Evolutionary conservation across 1,140 invertebrate genomes (phyloP), one percentile per base, ranked within the genome.

Genomic region (Argopecten irradians): DNA sequence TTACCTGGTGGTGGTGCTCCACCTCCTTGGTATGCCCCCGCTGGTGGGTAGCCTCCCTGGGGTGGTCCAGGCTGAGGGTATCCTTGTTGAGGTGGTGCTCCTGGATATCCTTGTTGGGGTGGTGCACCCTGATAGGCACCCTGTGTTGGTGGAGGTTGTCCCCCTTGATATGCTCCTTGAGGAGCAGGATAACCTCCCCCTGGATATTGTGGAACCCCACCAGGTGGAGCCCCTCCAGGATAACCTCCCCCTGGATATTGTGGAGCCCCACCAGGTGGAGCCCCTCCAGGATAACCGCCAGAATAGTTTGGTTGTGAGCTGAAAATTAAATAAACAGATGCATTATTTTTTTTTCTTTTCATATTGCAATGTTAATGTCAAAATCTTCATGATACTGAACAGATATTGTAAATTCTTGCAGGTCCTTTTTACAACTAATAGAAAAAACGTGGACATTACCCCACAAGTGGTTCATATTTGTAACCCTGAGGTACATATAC

Each of bases 1-100:
- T n/a, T n/a, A n/a, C 87, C 90, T 46, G 86, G 55, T 82, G 90
- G 90, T 82, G 87, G 87, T 32, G 85, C 90, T 39, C 88, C 86
- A 22, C 83, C 86, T 16, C 89, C 89, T 28, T 39, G 83, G 13
- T 35, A 36, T 85, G 84, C 36, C 7, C 84, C 84, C 22, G 83
- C 19, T 28, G 22, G 83, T 0, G 83, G 83, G 8, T 34, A 34
- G 13, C 83, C 86, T 16, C 89, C 83, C 83, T 84, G 82, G 41
- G 36, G 8, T 85, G 34, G 82, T 9, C 89, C 84, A 13, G 83
- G 46, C 86, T 28, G 33, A 11, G 83, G 86, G 46, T 87, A 87
- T 43, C 46, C 89, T 3, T 84, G 82, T 32, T n/a, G n/a, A n/a
- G 55, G 55, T 71, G 43, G 2, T 55, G 43, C 43, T 19, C 43